These are phyloP conservation scores for Monopterus albus DNA, from an alignment of 2,113 vertebrate species.

Conservation along the genomic window DNA sequence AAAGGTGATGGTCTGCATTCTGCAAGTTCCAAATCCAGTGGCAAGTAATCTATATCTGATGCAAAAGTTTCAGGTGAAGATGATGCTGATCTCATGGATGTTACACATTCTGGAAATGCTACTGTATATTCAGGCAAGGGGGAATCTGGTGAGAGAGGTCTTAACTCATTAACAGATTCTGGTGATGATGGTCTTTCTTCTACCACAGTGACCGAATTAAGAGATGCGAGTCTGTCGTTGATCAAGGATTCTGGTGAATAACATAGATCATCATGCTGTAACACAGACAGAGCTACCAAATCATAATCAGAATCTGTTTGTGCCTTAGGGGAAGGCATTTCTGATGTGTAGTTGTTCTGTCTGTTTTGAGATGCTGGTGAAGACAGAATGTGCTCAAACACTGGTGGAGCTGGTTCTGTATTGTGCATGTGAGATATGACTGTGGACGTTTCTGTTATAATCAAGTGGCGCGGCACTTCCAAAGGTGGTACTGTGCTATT, in stretches of 20 bases:
- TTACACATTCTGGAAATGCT: slow-evolving; percentile 29
- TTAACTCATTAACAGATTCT: slow-evolving; percentile 61
- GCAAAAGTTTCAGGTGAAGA: slow-evolving; percentile 31
- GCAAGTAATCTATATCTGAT: slow-evolving; percentile 35
- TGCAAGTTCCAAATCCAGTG: slow-evolving; percentile 14
- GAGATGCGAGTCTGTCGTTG: slow-evolving; percentile 26
- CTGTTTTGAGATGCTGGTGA: slow-evolving; percentile 19
- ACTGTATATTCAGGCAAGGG: slow-evolving; percentile 47
- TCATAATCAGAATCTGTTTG: slow-evolving; percentile 4
- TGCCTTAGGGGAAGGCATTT: background rate
- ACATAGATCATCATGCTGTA: background rate
- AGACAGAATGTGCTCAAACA: slow-evolving; percentile 7
- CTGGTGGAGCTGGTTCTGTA: slow-evolving; percentile 37
- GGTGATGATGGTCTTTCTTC: slow-evolving; percentile 57
- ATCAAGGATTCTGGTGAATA: slow-evolving; percentile 38
- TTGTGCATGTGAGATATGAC: background rate
- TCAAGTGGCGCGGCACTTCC: background rate
- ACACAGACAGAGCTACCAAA: background rate
- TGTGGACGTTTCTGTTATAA: background rate
- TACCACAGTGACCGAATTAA: slow-evolving; percentile 14
- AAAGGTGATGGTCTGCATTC: slow-evolving; percentile 45
- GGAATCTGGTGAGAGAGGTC: slow-evolving; percentile 69
- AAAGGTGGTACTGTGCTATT: background rate
- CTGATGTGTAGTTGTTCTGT: slow-evolving; percentile 31
- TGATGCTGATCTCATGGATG: slow-evolving; percentile 29